Evolutionary conservation across 2,113 vertebrate genomes (phyloP), one percentile per base, ranked within the genome.

Genomic region (Trogon melanurus): DNA sequence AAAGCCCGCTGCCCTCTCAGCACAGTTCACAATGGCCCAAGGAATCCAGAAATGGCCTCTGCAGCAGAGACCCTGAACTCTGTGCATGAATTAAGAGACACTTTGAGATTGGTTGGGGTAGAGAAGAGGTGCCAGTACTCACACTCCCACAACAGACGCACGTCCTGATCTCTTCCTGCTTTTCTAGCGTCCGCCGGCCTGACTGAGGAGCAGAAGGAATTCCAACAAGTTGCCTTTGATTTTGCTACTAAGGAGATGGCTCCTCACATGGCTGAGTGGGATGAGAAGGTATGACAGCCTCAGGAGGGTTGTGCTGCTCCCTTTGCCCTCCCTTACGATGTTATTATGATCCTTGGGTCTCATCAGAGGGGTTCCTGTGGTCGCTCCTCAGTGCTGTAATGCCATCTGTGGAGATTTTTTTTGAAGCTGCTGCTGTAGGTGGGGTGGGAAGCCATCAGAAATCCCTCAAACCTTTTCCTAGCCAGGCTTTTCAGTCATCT

Each of bases 241-340:
- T 99, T 99, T 96, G 99, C 99, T 82, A 89, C 98, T 93, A 99
- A 98, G 85, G 99, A 99, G 97, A 99, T 99, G 99, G 98, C 99
- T 92, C 99, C 99, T 51, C 92, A 98, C 95, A 99, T 99, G 99
- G 98, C 98, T 0, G 98, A 99, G 84, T 99, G 99, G 99, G 99
- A 99, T 95, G 98, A 99, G 60, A 99, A 99, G 98, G 99, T 99
- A 97, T 19, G 54, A 34, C 48, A 30, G 34, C 30, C 27, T 53
- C 18, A 3, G 12, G 10, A 51, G 41, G 54, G 45, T 26, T 44
- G 32, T 9, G 5, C 48, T 27, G 22, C 57, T 65, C 18, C 1
- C 3, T 41, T 50, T 56, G 30, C 20, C 61, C 62, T 79, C 41
- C 29, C 22, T 45, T 18, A 16, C n/a, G 32, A 5, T 4, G 11